phyloP scores from a whole-genome alignment of 2,888 invertebrate genomes.

The Ochropleura leucogaster region DNA sequence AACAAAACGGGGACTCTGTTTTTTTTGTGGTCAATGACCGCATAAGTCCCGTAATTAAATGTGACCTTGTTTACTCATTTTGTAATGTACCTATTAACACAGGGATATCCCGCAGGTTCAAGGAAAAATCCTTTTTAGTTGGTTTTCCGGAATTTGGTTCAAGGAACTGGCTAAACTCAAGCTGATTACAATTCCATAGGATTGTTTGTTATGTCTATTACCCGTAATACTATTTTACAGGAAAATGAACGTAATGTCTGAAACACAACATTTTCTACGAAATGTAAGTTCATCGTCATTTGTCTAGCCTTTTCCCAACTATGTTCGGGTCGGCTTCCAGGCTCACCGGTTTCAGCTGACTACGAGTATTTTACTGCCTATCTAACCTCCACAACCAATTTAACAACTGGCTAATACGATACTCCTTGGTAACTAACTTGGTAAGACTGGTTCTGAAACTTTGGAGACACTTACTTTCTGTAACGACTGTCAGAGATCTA shows the following conservation, averaged over 20 bases:
- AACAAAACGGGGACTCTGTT: background rate
- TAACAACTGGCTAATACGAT: no score
- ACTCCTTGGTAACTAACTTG: no score
- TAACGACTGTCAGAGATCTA: no score
- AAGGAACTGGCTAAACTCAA: background rate
- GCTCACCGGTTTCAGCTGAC: no score
- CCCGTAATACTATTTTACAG: constrained; percentile 4
- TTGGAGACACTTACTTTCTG: no score
- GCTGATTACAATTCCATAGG: background rate
- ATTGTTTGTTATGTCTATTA: constrained; percentile 9
- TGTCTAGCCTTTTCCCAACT: no score
- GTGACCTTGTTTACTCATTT: background rate
- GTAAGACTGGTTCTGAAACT: no score
- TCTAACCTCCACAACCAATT: no score
- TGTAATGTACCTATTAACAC: background rate
- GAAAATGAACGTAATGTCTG: background rate
- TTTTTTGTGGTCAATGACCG: background rate
- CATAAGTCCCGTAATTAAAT: background rate
- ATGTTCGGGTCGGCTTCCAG: no score
- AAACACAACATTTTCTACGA: constrained; percentile 13
- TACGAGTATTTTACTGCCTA: no score
- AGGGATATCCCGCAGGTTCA: constrained; percentile 9
- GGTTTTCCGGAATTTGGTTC: constrained; percentile 6
- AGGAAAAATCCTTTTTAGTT: background rate
- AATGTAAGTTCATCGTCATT: background rate